Evolutionary conservation across 2,888 invertebrate species (phyloP).

Genomic region (Agrotis exclamationis): DNA sequence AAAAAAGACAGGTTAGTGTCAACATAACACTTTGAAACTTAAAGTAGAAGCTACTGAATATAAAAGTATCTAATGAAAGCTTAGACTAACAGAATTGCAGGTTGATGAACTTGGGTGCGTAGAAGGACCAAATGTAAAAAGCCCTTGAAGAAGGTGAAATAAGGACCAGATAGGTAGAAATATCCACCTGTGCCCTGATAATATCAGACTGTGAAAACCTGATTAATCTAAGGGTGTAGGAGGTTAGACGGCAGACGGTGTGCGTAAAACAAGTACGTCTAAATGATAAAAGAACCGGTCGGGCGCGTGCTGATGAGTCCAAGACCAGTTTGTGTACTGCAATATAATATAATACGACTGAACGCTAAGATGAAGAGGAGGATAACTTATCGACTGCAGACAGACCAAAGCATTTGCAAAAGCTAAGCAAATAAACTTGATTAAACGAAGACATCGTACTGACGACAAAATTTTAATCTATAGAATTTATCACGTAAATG

Average conservation of each 20-base stretch:
- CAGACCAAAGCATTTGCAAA: slow-evolving; percentile 6
- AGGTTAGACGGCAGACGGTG: slow-evolving; percentile 46
- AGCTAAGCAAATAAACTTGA: slow-evolving; percentile 31
- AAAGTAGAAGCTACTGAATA: slow-evolving; percentile 29
- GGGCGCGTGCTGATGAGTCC: slow-evolving; percentile 57
- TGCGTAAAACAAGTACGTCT: slow-evolving; percentile 49
- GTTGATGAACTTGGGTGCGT: slow-evolving; percentile 29
- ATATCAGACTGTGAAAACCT: slow-evolving; percentile 41
- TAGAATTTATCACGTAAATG: slow-evolving; percentile 42
- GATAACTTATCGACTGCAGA: slow-evolving; percentile 9
- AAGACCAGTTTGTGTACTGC: slow-evolving; percentile 44
- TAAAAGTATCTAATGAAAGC: slow-evolving; percentile 27
- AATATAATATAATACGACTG: slow-evolving; percentile 32
- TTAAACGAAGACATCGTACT: slow-evolving; percentile 34
- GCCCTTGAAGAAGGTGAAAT: background rate
- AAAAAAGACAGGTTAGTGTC: too few species aligned
- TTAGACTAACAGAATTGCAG: background rate
- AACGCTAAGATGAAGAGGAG: slow-evolving; percentile 18
- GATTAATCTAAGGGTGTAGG: slow-evolving; percentile 47
- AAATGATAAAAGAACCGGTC: slow-evolving; percentile 53
- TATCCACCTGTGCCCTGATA: slow-evolving; percentile 31
- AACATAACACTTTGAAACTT: slow-evolving; percentile 49
- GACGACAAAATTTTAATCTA: slow-evolving; percentile 39
- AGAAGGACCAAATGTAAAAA: background rate
- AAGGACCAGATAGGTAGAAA: slow-evolving; percentile 14